Evolutionary conservation across 2,113 vertebrate species (phyloP).

Genomic region (Scalopus aquaticus): DNA sequence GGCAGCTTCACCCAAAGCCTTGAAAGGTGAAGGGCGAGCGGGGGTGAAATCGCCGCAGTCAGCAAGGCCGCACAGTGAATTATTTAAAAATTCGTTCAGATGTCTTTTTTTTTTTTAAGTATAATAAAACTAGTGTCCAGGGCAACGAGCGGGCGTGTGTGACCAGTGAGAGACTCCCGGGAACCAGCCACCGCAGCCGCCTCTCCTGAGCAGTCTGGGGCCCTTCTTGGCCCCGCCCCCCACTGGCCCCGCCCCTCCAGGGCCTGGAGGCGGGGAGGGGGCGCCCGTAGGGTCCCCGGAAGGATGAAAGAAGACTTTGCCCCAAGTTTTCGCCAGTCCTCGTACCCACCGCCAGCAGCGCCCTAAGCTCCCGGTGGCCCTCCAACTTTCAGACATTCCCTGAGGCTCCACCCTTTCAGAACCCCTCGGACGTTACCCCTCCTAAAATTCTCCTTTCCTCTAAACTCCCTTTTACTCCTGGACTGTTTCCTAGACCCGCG

Average conservation of each 20-base stretch:
- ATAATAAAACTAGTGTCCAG: background rate
- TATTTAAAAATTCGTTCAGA: background rate
- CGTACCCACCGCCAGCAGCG: background rate
- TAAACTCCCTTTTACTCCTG: background rate
- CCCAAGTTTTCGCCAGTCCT: background rate
- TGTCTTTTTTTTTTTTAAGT: background rate
- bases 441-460: background rate
- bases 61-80: background rate
- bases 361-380: too few species aligned
- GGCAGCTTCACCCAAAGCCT: background rate
- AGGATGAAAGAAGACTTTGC: background rate
- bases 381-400: background rate
- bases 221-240: background rate
- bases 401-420: background rate
- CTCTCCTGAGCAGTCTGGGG: background rate
- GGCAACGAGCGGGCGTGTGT: background rate
- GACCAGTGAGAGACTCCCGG: background rate
- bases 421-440: background rate
- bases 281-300: background rate
- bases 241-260: background rate
- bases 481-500: conserved; percentile 61
- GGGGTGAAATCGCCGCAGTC: accelerated
- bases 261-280: background rate
- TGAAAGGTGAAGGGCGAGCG: background rate
- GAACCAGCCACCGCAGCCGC: background rate